These are phyloP conservation scores for Venustaconcha ellipsiformis DNA, from an alignment of 1,140 invertebrate species.

Conservation along the genomic window DNA sequence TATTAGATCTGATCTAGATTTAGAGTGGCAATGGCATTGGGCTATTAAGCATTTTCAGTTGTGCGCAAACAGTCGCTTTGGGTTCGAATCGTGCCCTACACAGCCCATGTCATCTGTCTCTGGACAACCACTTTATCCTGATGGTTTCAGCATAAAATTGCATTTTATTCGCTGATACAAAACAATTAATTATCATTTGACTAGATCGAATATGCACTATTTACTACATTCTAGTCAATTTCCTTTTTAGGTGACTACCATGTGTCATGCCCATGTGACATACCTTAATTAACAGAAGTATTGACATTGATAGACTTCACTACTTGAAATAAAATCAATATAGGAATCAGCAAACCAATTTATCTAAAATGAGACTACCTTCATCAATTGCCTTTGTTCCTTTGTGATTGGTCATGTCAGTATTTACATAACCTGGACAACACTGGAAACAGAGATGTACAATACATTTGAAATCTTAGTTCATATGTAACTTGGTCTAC, in stretches of 20 bases:
- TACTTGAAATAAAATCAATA: not conserved
- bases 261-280: conserved; percentile 68
- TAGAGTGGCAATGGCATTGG: no score
- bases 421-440: conserved; percentile 78
- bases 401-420: conserved; percentile 80
- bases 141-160: no score
- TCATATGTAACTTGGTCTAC: no score
- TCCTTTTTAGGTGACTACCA: not conserved
- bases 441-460: conserved; percentile 38
- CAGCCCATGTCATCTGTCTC: no score
- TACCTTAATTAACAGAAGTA: not conserved
- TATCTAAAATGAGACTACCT: conserved; percentile 65
- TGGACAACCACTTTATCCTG: conserved; percentile 72
- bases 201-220: conserved; percentile 71
- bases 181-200: conserved; percentile 29
- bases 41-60: no score
- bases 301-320: not conserved
- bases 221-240: no score
- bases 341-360: conserved; percentile 1
- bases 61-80: no score
- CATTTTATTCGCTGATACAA: no score
- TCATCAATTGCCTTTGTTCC: conserved; percentile 77
- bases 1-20: no score
- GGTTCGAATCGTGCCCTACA: no score
- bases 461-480: no score